Base-by-base conservation (phyloP, 2,797 vertebrate genomes). In the Pseudocheirus occidentalis region DNA sequence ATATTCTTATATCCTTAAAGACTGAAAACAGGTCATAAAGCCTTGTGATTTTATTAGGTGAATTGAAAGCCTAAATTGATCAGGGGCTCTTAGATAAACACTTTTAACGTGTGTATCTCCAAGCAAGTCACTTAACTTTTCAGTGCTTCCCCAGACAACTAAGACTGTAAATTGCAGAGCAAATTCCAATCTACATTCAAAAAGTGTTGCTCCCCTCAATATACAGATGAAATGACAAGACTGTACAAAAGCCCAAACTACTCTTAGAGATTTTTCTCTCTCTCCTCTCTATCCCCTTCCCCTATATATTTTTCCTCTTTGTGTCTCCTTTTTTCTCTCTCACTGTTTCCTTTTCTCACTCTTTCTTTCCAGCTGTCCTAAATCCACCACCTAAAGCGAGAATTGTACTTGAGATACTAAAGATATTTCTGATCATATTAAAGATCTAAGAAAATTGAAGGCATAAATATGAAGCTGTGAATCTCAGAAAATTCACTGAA, bases 401-500 rank as follows among this genome's bases (percentile, higher is more conserved):
- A 46, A 27, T 46, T 46, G 40, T 40, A 40, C 16, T 29, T 73
- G 66, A 73, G 1, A 46, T 87, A 2, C 40, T 87, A 46, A 12
- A 10, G 27, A 31, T 73, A 34, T 94, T 91, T 95, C 7, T 91
- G 13, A 90, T 52, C 4, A 87, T 62, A 58, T 93, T 40, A 40
- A 62, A 56, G 21, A 3, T 55, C 29, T 55, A 94, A 92, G 93
- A 87, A 46, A 18, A 90, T 90, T 95, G 50, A 54, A 55, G 21
- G n/a, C 55, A 90, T 81, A 90, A 55, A 90, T 21, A 91, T 92
- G 4, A 59, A 94, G 92, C 90, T 56, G 40, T 40, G 50, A 94
- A 94, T 93, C 73, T 93, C 55, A 96, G 91, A 93, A 94, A 91
- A 96, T 24, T 46, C 18, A 46, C n/a, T 46, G 40, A 46, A 46